Evolutionary conservation across 2,113 vertebrate species (phyloP), one percentile per base, ranked within the genome.

Genomic region (Callocephalon fimbriatum): DNA sequence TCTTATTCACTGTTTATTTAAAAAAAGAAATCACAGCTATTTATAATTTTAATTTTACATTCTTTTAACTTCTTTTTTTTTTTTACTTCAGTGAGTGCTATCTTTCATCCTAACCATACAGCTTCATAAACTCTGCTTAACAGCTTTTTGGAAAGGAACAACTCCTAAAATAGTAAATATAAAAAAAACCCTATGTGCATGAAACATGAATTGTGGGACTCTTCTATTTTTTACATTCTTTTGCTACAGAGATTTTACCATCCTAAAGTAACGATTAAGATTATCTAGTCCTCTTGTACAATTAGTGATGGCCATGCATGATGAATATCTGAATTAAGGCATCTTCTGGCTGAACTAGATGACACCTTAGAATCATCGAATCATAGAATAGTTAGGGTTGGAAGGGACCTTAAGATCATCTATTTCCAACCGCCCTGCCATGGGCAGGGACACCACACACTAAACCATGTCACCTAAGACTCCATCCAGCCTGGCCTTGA

Each of bases 251-350:
- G 10, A 29, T 90, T 65, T 82, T 40, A 79, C 76, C 21, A 2
- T 75, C 25, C 27, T 73, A 35, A 73, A 91, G 35, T 48, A 77
- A 15, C 6, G 29, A 6, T 37, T 59, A 38, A n/a, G 50, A 54
- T 90, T 50, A 12, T 56, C 12, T 63, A 6, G 38, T 71, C 32
- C 35, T 79, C 7, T 35, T 73, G 11, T 40, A 25, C 62, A 47
- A 13, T 67, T 85, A 51, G 18, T 0, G 0, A n/a, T 66, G 31
- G 9, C 40, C 23, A 5, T 82, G 18, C 20, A 12, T 63, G 29
- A 27, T 45, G 20, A 74, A 38, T 51, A n/a, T 8, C 11, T 32
- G 12, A 73, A 54, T 50, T 47, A 91, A 85, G 38, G 21, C 15
- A 53, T 50, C 31, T 68, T 72, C 40, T 86, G 9, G 2, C 15